Evolutionary conservation across 2,113 vertebrate species (phyloP).

Genomic region (Salminus brasiliensis): DNA sequence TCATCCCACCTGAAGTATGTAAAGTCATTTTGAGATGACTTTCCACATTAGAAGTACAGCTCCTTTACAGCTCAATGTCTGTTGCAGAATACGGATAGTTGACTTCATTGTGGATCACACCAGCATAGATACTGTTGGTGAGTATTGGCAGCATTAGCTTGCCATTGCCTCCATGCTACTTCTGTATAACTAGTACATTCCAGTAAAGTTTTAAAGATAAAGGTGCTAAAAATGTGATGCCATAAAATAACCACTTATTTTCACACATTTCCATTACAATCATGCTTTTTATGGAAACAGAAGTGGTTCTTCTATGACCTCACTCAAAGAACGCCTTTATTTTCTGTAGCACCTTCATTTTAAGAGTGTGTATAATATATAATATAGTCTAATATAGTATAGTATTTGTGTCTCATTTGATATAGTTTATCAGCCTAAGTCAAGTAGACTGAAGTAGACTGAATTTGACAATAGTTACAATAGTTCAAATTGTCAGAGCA

Average conservation of each 20-base stretch:
- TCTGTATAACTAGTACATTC: not conserved
- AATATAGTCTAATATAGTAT: no score
- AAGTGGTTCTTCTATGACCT: no score
- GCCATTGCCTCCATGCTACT: not conserved
- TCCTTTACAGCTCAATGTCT: not conserved
- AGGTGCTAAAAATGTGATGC: not conserved
- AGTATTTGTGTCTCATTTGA: not conserved
- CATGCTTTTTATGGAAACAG: no score
- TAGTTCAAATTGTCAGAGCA: not conserved
- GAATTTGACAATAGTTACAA: no score
- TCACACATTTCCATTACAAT: no score
- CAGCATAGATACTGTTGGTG: conserved; percentile 65
- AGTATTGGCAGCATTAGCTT: not conserved
- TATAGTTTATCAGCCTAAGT: not conserved
- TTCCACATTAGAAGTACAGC: not conserved
- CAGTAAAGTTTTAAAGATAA: not conserved
- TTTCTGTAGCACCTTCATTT: no score
- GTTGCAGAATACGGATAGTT: conserved; percentile 87
- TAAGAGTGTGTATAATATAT: no score
- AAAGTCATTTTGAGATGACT: not conserved
- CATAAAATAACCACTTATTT: no score
- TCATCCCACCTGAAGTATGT: not conserved
- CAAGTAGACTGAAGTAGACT: no score
- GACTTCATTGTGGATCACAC: conserved; percentile 83
- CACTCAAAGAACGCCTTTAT: no score